A percentile compares a stretch with the other conserved stretches of the same genome.
These are phyloP conservation scores for Pachycephus smyrnensis DNA, from an alignment of 2,888 invertebrate species.

Conservation along the genomic window DNA sequence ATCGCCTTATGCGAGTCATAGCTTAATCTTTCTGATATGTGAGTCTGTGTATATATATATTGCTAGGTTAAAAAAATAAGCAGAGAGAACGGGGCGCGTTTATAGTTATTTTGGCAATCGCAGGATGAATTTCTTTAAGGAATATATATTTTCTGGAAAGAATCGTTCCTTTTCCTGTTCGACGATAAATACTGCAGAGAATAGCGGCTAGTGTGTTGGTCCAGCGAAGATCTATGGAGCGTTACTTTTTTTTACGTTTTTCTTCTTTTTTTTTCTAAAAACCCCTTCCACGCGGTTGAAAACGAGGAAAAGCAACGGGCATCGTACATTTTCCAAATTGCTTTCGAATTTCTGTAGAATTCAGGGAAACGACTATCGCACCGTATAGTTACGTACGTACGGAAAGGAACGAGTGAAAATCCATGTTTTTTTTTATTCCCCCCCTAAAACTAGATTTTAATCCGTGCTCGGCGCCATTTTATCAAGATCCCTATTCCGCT, in stretches of 20 bases:
- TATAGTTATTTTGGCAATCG: not conserved
- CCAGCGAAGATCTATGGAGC: not conserved
- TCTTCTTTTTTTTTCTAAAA: not conserved
- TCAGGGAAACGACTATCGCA: not conserved
- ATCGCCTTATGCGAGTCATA: not conserved
- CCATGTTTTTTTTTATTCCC: not conserved
- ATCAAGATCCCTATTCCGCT: conserved; percentile 15
- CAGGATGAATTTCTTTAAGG: not conserved
- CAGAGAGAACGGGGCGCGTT: not conserved
- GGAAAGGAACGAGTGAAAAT: not conserved
- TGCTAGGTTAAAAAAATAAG: not conserved
- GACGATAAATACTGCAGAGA: not conserved
- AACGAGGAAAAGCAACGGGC: not conserved
- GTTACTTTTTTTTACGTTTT: not conserved
- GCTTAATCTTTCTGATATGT: not conserved
- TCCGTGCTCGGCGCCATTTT: conserved; percentile 15
- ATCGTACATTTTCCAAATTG: not conserved
- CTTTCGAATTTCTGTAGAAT: not conserved
- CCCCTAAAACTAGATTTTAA: conserved; percentile 13
- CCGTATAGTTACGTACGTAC: not conserved
- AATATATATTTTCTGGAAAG: not conserved
- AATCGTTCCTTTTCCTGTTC: not conserved
- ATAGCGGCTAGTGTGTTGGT: not conserved
- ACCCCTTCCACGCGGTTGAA: not conserved
- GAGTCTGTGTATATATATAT: not conserved